Base-by-base conservation (phyloP, 2,888 invertebrate species). In the Chelonus formosanus region DNA sequence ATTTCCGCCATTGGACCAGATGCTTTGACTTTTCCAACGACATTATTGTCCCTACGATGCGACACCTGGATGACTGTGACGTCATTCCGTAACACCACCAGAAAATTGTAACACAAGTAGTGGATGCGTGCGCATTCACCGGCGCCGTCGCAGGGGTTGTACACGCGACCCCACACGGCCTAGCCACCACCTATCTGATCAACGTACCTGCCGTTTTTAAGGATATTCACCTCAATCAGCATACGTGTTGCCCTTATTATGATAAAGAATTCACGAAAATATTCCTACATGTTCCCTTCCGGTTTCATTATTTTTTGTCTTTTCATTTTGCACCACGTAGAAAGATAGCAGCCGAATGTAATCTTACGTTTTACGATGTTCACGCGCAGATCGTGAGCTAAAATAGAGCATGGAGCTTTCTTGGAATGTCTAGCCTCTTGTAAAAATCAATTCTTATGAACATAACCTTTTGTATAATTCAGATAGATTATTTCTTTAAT, bases 131-230 rank as follows among this genome's bases (percentile, higher is more conserved):
- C 20, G 44, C 53, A 52, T 43, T 52, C 45, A 57, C 61, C 65
- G 61, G 61, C 56, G 61, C 66, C 58, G 44, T 64, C 61, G 52
- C 58, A 67, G 67, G 67, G 67, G 67, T 67, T 54, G 62, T 63
- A 44, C 62, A 62, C 67, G 62, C 67, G 67, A 67, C 45, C 54
- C 65, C 65, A 40, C n/a, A 52, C 43, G 52, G 53, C 52, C 34
- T 54, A 56, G 56, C 58, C 48, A 63, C 62, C 66, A 66, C 62
- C 62, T 48, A 47, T 47, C 31, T 8, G 43, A 31, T 57, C 40
- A 62, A 35, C 32, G 58, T 57, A 67, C 62, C 62, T 62, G 58
- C 58, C 52, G 34, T 52, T 44, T 61, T 36, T 57, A 44, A 57
- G 35, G 40, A n/a, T n/a, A 31, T 57, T 43, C 57, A 57, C 57